These are phyloP conservation scores for Lineus longissimus DNA, from an alignment of 1,140 invertebrate genomes.

Conservation along the genomic window DNA sequence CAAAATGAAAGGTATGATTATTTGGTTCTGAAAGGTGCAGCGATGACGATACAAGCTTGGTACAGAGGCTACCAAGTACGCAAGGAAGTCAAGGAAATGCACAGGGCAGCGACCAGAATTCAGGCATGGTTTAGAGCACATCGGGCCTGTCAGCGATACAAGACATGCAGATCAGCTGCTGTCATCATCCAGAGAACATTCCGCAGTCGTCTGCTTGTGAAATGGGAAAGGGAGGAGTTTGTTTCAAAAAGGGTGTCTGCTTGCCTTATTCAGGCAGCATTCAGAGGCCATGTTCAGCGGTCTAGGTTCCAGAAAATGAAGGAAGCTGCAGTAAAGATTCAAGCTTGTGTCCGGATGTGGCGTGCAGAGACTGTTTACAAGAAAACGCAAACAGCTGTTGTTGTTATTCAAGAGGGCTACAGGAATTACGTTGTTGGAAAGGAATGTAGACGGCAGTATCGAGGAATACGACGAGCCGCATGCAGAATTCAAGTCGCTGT, in stretches of 20 bases:
- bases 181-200: conserved; percentile 5
- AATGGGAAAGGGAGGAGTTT: conserved; percentile 1
- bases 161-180: conserved; percentile 8
- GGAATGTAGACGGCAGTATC: too few relatives aligned
- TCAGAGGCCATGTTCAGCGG: conserved; percentile 6
- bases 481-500: conserved; percentile 21
- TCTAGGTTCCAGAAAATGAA: neutral
- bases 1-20: neutral
- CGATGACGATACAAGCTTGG: conserved; percentile 24
- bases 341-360: conserved; percentile 14
- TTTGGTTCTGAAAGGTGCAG: conserved; percentile 13
- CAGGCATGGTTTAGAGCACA: neutral
- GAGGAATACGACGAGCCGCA: conserved; percentile 16
- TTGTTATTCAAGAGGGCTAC: conserved; percentile 24
- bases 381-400: conserved; percentile 9
- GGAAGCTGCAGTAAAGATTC: neutral
- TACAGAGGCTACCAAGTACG: conserved; percentile 6
- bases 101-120: neutral
- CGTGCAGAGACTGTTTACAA: conserved; percentile 7
- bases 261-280: conserved; percentile 22
- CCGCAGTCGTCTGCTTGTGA: conserved; percentile 7
- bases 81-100: too few relatives aligned
- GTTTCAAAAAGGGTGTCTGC: conserved; percentile 11
- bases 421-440: conserved; percentile 17
- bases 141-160: neutral